Base-by-base conservation (phyloP, 2,113 vertebrate species). In the Burhinus oedicnemus region DNA sequence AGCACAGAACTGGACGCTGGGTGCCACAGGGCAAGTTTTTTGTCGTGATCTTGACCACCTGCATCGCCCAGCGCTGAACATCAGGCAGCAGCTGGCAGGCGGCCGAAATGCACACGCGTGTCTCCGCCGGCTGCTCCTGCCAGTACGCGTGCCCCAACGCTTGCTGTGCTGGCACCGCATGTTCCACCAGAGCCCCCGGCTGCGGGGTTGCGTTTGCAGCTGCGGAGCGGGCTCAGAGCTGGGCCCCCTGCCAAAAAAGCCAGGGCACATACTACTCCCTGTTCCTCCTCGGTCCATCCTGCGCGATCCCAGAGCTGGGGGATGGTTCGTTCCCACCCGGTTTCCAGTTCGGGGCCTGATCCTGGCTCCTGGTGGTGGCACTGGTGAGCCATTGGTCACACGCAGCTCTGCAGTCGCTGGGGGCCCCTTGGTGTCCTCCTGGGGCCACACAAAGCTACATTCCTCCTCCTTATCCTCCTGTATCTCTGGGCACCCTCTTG, bases 111-210 rank as follows among this genome's bases (percentile, higher is more conserved):
- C 14, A 5, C 15, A 9, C 15, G 27, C 3, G 8, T 22, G 70
- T 72, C 36, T 16, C 27, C 38, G 26, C 13, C 3, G 2, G n/a
- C 19, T 2, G 6, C 15, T n/a, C 34, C 15, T 2, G 3, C 6
- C 6, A 0, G 40, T 2, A n/a, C 16, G 38, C 52, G 25, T 14
- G 21, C 71, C 38, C 12, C 5, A 2, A 42, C 2, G 3, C 52
- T 34, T 34, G 51, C 38, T 10, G 11, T 74, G 71, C 52, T 34
- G 40, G 40, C 3, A 13, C 4, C 12, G 7, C 23, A 12, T 4
- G 3, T n/a, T n/a, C 54, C 17, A 4, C 23, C 7, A 2, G 40
- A 45, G 38, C 17, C 18, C 72, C 30, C 0, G 2, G 22, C 38
- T n/a, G 40, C 5, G 3, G 30, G 12, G 13, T 12, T 21, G 40